Conservation (phyloP, 2,113 vertebrate species). For the Alligator sinensis region DNA sequence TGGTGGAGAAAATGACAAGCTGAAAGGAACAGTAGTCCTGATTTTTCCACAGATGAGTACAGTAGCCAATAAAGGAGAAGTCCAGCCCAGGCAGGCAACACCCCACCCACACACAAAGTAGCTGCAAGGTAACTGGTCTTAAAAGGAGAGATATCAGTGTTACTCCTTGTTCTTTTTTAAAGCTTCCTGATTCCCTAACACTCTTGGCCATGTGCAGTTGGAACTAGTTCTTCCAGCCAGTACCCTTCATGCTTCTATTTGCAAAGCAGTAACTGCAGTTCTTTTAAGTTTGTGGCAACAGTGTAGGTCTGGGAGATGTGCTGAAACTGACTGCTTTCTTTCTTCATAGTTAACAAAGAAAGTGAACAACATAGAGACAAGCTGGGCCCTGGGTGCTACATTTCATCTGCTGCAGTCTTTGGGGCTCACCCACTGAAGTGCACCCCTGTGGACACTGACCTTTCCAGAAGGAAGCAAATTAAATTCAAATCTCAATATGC, state of each 20-base stretch:
- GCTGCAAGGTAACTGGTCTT: neutral
- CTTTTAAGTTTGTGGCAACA: neutral
- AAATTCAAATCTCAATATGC: neutral
- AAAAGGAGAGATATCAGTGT: neutral
- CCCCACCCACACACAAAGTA: neutral
- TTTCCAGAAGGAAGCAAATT: conserved; percentile 35
- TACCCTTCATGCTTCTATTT: neutral
- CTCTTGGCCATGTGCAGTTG: neutral
- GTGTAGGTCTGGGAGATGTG: neutral
- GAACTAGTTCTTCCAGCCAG: neutral
- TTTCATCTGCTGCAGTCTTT: conserved; percentile 94
- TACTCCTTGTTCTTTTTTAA: neutral
- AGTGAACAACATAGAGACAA: conserved; percentile 95
- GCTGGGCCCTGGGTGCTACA: conserved; percentile 96
- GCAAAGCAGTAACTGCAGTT: neutral
- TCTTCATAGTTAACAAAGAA: conserved; percentile 92
- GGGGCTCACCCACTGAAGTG: conserved; percentile 74
- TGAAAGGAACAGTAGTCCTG: neutral
- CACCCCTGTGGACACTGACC: conserved; percentile 30
- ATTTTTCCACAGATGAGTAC: neutral
- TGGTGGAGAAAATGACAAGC: neutral
- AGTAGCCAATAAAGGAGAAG: neutral
- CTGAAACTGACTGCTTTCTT: conserved; percentile 28
- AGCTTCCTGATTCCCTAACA: neutral
- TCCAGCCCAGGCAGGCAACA: neutral